Conservation (phyloP, 2,797 vertebrate species). For the Paramormyrops hopkinsi region DNA sequence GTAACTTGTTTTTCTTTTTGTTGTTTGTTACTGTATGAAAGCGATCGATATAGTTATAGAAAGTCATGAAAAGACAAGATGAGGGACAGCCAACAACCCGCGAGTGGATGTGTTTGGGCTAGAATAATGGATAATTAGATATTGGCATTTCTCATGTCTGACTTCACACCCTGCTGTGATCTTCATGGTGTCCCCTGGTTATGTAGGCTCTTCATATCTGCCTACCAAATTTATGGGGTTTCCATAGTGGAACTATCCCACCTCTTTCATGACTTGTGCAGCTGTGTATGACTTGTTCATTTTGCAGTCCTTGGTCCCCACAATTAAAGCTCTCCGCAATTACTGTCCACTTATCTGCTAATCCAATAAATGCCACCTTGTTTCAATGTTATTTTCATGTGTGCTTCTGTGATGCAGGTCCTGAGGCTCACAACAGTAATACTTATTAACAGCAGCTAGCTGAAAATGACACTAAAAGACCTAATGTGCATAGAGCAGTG, state of each 20-base stretch:
- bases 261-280: not conserved
- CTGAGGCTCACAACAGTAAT: not conserved
- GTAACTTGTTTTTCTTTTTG: not conserved
- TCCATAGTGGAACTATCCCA: not conserved
- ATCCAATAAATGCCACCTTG: not conserved
- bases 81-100: not conserved
- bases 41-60: not conserved
- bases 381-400: not conserved
- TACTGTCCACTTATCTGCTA: not conserved
- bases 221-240: not conserved
- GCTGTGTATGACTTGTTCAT: not conserved
- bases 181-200: not conserved
- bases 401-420: not conserved
- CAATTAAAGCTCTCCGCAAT: not conserved
- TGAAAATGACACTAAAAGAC: not conserved
- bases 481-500: not conserved
- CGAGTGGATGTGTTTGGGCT: not conserved
- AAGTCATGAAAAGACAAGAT: not conserved
- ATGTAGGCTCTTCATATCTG: not conserved
- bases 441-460: not conserved
- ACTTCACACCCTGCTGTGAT: not conserved
- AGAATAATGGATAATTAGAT: not conserved
- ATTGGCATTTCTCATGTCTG: not conserved
- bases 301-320: not conserved
- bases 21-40: not conserved